phyloP scores from a whole-genome alignment of 2,888 invertebrate genomes.

The Macrosoma leucophasiata region DNA sequence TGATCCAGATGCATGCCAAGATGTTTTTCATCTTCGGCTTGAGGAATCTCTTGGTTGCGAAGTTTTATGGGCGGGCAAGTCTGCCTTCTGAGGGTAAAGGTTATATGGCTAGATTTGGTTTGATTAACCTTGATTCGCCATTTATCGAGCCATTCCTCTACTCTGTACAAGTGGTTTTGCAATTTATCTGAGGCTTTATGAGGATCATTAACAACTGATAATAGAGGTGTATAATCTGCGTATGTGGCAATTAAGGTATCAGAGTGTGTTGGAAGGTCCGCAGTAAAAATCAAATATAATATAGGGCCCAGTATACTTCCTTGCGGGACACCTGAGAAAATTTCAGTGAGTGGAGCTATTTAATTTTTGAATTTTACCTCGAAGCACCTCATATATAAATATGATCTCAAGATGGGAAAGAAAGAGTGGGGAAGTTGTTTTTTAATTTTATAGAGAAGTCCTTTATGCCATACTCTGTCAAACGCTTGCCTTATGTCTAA shows the following conservation, averaged over 20 bases:
- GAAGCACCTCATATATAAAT: too few species aligned
- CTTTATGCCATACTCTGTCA: too few species aligned
- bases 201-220: too few species aligned
- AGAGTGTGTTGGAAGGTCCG: slow-evolving; percentile 6
- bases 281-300: slow-evolving; percentile 9
- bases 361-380: too few species aligned
- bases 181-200: slow-evolving; percentile 10
- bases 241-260: slow-evolving; percentile 13
- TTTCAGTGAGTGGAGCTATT: slow-evolving; percentile 3
- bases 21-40: slow-evolving; percentile 6
- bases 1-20: slow-evolving; percentile 9
- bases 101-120: slow-evolving; percentile 15
- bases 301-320: slow-evolving; percentile 12
- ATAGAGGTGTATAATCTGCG: slow-evolving; percentile 19
- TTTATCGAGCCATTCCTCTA: slow-evolving; percentile 14
- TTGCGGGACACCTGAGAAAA: slow-evolving; percentile 8
- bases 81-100: slow-evolving; percentile 11
- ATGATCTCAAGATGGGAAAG: too few species aligned
- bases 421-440: too few species aligned
- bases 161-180: slow-evolving; percentile 9
- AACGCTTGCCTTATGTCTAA: too few species aligned
- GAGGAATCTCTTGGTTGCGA: not conserved
- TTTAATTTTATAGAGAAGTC: too few species aligned
- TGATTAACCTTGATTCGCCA: slow-evolving; percentile 18
- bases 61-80: slow-evolving; percentile 12